A percentile compares a stretch with the other conserved stretches of the same genome.
These are phyloP conservation scores for Gopherus evgoodei DNA, from an alignment of 2,113 vertebrate genomes.

Conservation along the genomic window DNA sequence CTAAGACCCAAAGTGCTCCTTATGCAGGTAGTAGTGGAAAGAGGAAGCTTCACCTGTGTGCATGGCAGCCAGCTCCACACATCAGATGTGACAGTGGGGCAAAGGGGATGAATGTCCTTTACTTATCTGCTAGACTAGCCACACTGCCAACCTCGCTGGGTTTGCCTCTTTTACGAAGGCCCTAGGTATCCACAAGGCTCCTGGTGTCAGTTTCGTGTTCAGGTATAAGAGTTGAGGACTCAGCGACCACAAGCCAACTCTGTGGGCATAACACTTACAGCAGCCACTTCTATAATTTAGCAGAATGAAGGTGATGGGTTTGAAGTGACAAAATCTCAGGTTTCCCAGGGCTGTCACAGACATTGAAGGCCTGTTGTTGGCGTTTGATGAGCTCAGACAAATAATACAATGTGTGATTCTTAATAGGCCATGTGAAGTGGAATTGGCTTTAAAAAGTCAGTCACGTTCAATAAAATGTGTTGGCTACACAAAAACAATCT, in stretches of 20 bases:
- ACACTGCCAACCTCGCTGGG: neutral
- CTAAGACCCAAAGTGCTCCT: fast-evolving
- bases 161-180: neutral
- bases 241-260: neutral
- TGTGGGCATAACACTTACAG: neutral
- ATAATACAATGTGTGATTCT: neutral
- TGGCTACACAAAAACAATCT: neutral
- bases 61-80: neutral
- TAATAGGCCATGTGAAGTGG: neutral
- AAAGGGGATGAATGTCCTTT: neutral
- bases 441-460: neutral
- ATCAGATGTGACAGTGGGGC: neutral
- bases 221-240: neutral
- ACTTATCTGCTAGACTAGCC: neutral
- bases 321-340: neutral
- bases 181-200: too few species aligned
- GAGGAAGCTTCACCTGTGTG: neutral
- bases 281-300: neutral
- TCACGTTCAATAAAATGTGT: neutral
- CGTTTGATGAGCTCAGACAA: neutral
- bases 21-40: neutral
- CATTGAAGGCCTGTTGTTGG: neutral
- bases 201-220: neutral
- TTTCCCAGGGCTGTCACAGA: neutral
- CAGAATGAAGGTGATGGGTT: neutral